phyloP scores from a whole-genome alignment of 2,888 invertebrate genomes.

The Yponomeuta malinellus region DNA sequence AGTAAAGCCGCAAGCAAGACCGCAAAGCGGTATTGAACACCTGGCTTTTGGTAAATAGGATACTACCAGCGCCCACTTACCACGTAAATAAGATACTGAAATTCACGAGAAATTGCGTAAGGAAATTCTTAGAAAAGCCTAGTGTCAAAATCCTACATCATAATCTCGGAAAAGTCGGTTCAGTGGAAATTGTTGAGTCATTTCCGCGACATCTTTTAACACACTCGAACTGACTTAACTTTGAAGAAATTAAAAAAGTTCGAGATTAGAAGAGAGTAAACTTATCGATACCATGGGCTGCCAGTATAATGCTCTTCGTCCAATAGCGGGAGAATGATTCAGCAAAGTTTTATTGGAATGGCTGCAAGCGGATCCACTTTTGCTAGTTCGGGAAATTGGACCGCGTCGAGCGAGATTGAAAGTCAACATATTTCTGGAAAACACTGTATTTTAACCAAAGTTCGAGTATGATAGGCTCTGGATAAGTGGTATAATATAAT shows the following conservation, averaged over 20 bases:
- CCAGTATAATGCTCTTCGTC: background rate
- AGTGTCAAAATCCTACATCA: too few relatives aligned
- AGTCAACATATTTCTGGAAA: background rate
- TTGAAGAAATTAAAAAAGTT: background rate
- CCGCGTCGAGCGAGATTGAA: background rate
- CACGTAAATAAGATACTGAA: too few relatives aligned
- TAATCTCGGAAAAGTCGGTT: too few relatives aligned
- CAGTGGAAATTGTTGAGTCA: background rate
- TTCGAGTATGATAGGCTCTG: background rate
- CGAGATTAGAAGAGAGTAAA: background rate
- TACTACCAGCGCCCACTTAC: too few relatives aligned
- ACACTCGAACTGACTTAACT: background rate
- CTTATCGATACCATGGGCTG: background rate
- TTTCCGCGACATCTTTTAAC: background rate
- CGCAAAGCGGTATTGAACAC: too few relatives aligned
- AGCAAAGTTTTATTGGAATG: background rate
- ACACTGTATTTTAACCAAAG: background rate
- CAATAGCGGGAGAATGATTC: background rate
- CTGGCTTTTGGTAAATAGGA: too few relatives aligned
- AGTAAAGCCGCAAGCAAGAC: too few relatives aligned
- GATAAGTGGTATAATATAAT: too few relatives aligned
- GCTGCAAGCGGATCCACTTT: background rate
- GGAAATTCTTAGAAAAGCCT: too few relatives aligned
- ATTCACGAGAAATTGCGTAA: too few relatives aligned
- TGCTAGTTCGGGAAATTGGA: slow-evolving; percentile 1